Evolutionary conservation across 1,140 invertebrate species (phyloP), one percentile per base, ranked within the genome.

Genomic region (Planococcus citri): DNA sequence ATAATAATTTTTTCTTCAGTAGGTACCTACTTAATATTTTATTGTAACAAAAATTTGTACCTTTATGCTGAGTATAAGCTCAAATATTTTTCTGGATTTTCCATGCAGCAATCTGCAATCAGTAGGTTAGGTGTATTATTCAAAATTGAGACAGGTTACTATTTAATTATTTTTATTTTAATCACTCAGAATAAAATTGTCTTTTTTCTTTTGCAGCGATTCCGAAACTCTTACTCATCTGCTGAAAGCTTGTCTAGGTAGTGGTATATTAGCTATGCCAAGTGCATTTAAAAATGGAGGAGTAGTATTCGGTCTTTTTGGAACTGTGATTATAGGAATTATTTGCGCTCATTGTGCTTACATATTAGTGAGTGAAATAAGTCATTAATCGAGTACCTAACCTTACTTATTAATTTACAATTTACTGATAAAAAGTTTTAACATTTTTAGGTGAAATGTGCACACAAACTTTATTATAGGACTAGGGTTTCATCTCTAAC

Each of bases 211-310:
- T 73, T 72, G 25, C 71, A 91, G 89, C 37, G 87, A 92, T 78
- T 86, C 84, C 76, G 89, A 91, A 76, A 93, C 91, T 0, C 80
- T 93, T 61, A 91, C 88, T 60, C 91, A 94, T 82, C 81, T 94
- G 72, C 78, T 93, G 71, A 93, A 94, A 79, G 90, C 89, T 10
- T 93, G 92, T 14, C 82, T 96, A 60, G 94, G 94, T 10, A 94
- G 92, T 3, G 94, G 94, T 57, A 94, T 96, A 73, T 79, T 96
- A 70, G 90, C 92, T 14, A 94, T 95, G 90, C 92, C 92, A 0
- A 79, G 83, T 41, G 92, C 92, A 17, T 91, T 95, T 74, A 87
- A 85, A 75, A 84, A 85, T 76, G 84, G 90, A 6, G 94, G 94
- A 68, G 79, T 95, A 25, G 75, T 88, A 21, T 80, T 88, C 29